Evolutionary conservation across 1,140 invertebrate species (phyloP).

Genomic region (Berghia stephanieae): DNA sequence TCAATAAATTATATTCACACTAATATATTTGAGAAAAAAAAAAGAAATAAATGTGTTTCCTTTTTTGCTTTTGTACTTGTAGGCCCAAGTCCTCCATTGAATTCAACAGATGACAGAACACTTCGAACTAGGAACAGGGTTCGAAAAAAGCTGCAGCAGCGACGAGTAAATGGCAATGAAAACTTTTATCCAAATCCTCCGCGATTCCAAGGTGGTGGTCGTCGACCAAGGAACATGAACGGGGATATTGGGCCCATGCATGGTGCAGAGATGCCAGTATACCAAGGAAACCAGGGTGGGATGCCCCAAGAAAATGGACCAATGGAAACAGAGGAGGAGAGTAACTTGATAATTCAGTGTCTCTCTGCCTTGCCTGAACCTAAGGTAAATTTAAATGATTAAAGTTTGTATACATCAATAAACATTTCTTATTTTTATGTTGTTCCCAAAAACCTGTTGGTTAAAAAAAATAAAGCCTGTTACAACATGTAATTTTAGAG

Average conservation of each 20-base stretch:
- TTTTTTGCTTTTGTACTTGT: conserved; percentile 51
- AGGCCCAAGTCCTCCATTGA: conserved; percentile 57
- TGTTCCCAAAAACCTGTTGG: too few species aligned
- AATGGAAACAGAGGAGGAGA: conserved; percentile 57
- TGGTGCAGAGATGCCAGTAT: conserved; percentile 30
- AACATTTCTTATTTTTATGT: not conserved
- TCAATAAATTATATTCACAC: too few species aligned
- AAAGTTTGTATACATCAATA: not conserved
- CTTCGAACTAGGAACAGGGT: conserved; percentile 80
- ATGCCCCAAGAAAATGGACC: conserved; percentile 47
- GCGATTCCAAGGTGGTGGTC: conserved; percentile 29
- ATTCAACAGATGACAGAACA: conserved; percentile 78
- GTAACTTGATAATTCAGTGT: conserved; percentile 62
- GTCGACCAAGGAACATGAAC: conserved; percentile 40
- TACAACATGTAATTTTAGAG: too few species aligned
- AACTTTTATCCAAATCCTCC: conserved; percentile 39
- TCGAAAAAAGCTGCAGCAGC: conserved; percentile 77
- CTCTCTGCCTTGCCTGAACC: conserved; percentile 79
- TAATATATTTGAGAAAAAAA: too few species aligned
- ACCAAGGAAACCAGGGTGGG: conserved; percentile 32
- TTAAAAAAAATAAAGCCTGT: too few species aligned
- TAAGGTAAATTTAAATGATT: conserved; percentile 69
- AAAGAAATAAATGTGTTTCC: too few species aligned
- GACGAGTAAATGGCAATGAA: conserved; percentile 65
- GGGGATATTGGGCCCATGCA: not conserved